Evolutionary conservation across 1,140 invertebrate genomes (phyloP).

Genomic region (Hesperophylax magnus): DNA sequence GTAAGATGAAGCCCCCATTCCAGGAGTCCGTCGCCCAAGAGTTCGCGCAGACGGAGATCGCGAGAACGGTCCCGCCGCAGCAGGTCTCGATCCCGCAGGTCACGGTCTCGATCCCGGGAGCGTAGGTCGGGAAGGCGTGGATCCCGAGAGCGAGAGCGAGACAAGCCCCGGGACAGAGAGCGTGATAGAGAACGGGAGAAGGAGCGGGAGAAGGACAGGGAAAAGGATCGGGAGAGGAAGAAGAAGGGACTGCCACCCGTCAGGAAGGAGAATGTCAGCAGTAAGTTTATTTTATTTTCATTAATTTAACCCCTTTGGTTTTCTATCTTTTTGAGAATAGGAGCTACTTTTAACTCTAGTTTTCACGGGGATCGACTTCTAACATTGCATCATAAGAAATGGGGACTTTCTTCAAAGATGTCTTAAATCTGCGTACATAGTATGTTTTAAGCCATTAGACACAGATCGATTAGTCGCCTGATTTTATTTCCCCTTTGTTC

Average conservation of each 20-base stretch:
- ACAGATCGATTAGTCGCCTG: no score
- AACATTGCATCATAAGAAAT: no score
- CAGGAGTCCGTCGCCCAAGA: constrained; percentile 73
- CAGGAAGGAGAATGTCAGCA: constrained; percentile 88
- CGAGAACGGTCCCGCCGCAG: constrained; percentile 68
- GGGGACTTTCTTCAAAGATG: no score
- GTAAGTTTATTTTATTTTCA: constrained; percentile 64
- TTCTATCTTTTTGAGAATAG: no score
- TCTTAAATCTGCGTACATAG: no score
- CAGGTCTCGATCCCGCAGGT: constrained; percentile 67
- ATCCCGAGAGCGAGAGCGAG: constrained; percentile 63
- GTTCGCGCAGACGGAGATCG: constrained; percentile 69
- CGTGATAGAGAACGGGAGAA: constrained; percentile 74
- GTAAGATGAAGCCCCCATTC: constrained; percentile 55
- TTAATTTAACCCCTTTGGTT: neutral
- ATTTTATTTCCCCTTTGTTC: no score
- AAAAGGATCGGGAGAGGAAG: constrained; percentile 84
- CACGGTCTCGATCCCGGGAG: constrained; percentile 66
- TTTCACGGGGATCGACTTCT: no score
- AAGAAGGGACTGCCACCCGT: constrained; percentile 91
- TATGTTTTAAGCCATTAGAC: no score
- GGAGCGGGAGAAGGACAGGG: constrained; percentile 81
- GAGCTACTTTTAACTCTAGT: no score
- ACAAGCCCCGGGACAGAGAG: constrained; percentile 62
- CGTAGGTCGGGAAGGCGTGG: constrained; percentile 60